These are phyloP conservation scores for Psittacula cyanocephala DNA, from an alignment of 2,113 vertebrate species.

Conservation along the genomic window DNA sequence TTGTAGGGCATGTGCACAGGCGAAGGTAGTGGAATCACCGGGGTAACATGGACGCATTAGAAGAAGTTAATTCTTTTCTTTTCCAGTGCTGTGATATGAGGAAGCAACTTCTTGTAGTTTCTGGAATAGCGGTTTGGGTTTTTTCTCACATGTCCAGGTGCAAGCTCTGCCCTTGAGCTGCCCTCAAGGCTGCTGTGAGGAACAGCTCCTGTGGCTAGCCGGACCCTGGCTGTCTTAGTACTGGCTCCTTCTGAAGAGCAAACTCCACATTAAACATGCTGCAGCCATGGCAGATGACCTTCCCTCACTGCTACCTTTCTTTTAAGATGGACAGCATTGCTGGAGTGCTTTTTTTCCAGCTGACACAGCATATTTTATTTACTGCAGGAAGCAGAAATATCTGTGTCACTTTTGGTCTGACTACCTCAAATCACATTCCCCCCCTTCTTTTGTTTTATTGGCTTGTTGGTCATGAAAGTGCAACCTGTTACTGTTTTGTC, in stretches of 20 bases:
- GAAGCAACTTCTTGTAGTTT: neutral
- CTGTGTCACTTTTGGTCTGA: neutral
- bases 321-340: neutral
- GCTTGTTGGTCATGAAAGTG: neutral
- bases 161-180: neutral
- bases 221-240: neutral
- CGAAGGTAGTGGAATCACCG: neutral
- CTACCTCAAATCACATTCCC: neutral
- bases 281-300: neutral
- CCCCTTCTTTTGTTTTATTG: neutral
- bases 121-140: neutral
- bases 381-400: slow-evolving; percentile 23
- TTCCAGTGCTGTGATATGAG: neutral
- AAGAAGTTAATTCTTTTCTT: neutral
- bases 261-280: neutral
- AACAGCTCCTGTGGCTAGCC: neutral
- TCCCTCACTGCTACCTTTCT: neutral
- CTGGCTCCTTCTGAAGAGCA: neutral
- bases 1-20: neutral
- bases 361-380: slow-evolving; percentile 32
- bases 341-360: neutral
- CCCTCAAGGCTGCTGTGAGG: neutral
- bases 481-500: slow-evolving; percentile 4
- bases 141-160: neutral
- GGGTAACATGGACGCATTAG: neutral